Conservation (phyloP, 2,797 vertebrate species). For the Macrochelys suwanniensis region DNA sequence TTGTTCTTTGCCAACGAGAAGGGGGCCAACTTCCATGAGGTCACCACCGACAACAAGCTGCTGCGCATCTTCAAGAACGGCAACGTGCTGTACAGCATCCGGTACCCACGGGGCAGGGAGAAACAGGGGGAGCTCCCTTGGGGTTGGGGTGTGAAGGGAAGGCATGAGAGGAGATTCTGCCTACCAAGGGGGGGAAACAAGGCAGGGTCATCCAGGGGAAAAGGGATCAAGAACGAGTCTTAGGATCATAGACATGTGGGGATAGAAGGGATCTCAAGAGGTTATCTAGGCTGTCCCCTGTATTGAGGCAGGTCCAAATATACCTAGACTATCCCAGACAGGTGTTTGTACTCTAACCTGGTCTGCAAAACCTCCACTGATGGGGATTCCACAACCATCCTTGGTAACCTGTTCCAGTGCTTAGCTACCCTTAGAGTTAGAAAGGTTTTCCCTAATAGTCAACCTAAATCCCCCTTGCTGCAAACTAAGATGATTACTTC, state of each 20-base stretch:
- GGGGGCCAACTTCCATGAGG: constrained; percentile 95
- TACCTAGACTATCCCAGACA: background rate
- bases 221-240: background rate
- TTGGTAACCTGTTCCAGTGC: background rate
- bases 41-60: constrained; percentile 96
- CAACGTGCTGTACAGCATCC: constrained; percentile 95
- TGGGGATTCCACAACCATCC: background rate
- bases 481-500: background rate
- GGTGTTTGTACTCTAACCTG: background rate
- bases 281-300: background rate
- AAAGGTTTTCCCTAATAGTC: background rate
- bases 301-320: background rate
- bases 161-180: background rate
- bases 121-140: too few species aligned
- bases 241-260: background rate
- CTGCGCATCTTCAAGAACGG: constrained; percentile 95
- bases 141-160: background rate
- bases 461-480: background rate
- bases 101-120: constrained; percentile 76
- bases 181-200: background rate
- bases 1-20: constrained; percentile 97
- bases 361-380: background rate
- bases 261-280: background rate
- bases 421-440: background rate
- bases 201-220: background rate